Percentiles rank a stretch among this genome's conserved stretches.
Conservation (phyloP, 2,888 invertebrate species). For the Calliopum simillimum region DNA sequence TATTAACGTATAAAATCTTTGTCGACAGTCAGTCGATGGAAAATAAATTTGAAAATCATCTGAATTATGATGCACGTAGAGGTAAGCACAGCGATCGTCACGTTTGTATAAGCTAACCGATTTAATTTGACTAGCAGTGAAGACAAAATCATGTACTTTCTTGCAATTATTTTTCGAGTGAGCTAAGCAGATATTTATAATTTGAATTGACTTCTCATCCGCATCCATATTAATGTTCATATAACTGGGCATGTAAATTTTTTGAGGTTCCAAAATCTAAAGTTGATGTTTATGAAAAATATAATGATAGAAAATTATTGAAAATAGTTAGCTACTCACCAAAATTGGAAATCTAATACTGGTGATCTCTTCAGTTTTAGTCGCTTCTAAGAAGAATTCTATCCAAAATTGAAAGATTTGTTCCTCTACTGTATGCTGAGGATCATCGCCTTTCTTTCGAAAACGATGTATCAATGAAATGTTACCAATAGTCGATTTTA, state of each 20-base stretch:
- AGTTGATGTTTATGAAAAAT: constrained; percentile 45
- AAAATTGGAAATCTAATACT: constrained; percentile 85
- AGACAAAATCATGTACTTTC: constrained; percentile 93
- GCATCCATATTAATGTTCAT: constrained; percentile 95
- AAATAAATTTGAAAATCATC: constrained; percentile 99
- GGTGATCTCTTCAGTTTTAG: constrained; percentile 82
- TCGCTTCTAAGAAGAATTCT: constrained; percentile 97
- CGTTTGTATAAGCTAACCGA: constrained; percentile 88
- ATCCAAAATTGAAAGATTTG: constrained; percentile 97
- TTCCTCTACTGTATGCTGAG: constrained; percentile 80
- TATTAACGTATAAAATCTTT: constrained; percentile 86
- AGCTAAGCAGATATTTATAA: constrained; percentile 86
- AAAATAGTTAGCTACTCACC: constrained; percentile 50
- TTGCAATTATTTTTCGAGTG: constrained; percentile 81
- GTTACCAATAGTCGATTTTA: constrained; percentile 97
- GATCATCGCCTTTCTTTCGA: constrained; percentile 82
- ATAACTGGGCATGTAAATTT: constrained; percentile 94
- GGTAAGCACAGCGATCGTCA: constrained; percentile 93
- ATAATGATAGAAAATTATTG: constrained; percentile 42
- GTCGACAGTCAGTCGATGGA: constrained; percentile 87
- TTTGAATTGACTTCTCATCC: constrained; percentile 91
- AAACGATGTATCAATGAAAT: constrained; percentile 93
- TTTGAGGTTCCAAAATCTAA: constrained; percentile 89
- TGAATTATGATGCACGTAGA: constrained; percentile 98
- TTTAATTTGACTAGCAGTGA: constrained; percentile 78